Conservation (phyloP, 1,140 invertebrate genomes). For the Notospermus geniculatus region DNA sequence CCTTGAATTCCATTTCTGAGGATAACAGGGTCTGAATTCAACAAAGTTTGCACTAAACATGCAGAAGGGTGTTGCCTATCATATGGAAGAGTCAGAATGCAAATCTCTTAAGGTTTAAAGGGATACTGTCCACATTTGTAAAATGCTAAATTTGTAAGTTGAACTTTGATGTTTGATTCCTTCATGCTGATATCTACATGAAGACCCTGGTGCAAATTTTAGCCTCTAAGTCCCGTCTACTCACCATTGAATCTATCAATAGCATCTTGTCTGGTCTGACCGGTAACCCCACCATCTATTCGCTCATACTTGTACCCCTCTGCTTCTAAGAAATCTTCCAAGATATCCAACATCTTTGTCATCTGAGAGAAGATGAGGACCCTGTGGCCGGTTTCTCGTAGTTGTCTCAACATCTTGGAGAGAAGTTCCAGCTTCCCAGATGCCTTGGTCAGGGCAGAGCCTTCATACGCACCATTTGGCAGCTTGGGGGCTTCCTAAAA, state of each 20-base stretch:
- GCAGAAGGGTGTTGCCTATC: too few relatives aligned
- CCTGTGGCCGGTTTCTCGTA: constrained; percentile 89
- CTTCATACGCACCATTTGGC: constrained; percentile 91
- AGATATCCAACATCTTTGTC: constrained; percentile 99
- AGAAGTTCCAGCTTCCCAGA: constrained; percentile 94
- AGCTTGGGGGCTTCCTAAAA: constrained; percentile 67
- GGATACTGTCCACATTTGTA: too few relatives aligned
- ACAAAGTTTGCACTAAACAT: too few relatives aligned
- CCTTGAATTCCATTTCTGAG: too few relatives aligned
- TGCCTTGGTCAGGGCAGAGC: constrained; percentile 87
- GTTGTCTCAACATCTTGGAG: constrained; percentile 88
- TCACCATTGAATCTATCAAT: constrained; percentile 86
- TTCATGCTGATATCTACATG: too few relatives aligned
- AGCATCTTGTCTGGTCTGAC: constrained; percentile 90
- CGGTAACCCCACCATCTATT: constrained; percentile 98
- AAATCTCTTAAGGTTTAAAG: too few relatives aligned
- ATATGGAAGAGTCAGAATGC: too few relatives aligned
- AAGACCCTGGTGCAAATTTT: background rate
- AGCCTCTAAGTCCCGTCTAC: constrained; percentile 16
- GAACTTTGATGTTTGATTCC: too few relatives aligned
- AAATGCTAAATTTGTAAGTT: too few relatives aligned
- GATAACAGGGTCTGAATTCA: too few relatives aligned
- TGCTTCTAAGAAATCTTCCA: constrained; percentile 97
- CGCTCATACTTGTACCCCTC: constrained; percentile 98
- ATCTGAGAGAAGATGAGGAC: constrained; percentile 97